phyloP scores from a whole-genome alignment of 1,140 invertebrate species.

The Daktulosphaira vitifoliae region DNA sequence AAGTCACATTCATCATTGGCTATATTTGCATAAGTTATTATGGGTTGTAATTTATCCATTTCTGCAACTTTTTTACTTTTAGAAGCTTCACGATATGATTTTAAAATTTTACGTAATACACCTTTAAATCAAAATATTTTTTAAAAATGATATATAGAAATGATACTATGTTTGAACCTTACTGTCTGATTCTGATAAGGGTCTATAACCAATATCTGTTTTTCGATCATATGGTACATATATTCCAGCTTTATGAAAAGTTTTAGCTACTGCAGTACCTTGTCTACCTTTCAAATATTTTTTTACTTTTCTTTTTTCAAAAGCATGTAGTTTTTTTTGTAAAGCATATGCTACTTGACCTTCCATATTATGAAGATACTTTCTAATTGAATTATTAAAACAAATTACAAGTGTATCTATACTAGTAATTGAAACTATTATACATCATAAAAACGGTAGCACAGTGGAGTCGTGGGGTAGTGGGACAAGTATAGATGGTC shows the following conservation, averaged over 20 bases:
- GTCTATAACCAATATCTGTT: conserved; percentile 69
- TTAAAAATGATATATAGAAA: neutral
- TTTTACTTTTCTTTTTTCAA: neutral
- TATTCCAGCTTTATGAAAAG: conserved; percentile 56
- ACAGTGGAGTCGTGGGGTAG: too few relatives aligned
- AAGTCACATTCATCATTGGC: conserved; percentile 92
- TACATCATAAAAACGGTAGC: too few relatives aligned
- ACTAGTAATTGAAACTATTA: too few relatives aligned
- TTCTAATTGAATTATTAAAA: too few relatives aligned
- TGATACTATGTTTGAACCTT: conserved; percentile 41
- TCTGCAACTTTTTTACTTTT: conserved; percentile 44
- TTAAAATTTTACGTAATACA: neutral
- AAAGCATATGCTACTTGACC: neutral
- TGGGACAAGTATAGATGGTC: too few relatives aligned
- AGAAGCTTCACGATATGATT: neutral
- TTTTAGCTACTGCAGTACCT: conserved; percentile 7
- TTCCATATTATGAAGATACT: neutral
- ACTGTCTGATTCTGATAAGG: conserved; percentile 64
- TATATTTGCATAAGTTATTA: conserved; percentile 72
- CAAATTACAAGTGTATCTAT: too few relatives aligned
- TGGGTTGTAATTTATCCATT: conserved; percentile 57
- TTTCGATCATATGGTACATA: conserved; percentile 78
- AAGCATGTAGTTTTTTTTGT: neutral
- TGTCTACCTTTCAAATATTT: conserved; percentile 45
- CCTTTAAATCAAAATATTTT: conserved; percentile 7